These are phyloP conservation scores for Alviniconcha strummeri DNA, from an alignment of 2,888 invertebrate genomes.

Conservation along the genomic window DNA sequence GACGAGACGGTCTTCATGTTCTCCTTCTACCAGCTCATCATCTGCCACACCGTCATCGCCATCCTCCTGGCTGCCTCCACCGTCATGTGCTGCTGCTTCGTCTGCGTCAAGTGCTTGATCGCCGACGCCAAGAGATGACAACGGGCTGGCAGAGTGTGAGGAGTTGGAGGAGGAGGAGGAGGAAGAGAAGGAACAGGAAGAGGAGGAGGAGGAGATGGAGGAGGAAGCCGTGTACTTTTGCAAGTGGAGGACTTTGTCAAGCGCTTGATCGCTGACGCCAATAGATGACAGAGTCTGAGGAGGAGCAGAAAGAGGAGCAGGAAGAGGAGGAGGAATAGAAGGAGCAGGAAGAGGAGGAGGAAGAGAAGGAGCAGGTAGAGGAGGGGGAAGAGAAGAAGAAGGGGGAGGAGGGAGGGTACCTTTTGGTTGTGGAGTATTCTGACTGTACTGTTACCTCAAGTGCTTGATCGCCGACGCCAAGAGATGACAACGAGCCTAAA, in stretches of 20 bases:
- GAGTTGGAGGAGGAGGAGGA: not conserved
- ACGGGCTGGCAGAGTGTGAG: slow-evolving; percentile 12
- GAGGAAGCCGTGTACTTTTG: not conserved
- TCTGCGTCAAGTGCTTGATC: slow-evolving; percentile 46
- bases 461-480: not conserved
- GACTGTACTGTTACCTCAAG: not conserved
- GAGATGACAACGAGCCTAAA: not conserved
- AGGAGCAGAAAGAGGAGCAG: not conserved
- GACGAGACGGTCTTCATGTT: slow-evolving; percentile 85
- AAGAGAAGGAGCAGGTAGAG: not conserved
- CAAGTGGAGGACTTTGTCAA: not conserved
- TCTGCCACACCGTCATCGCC: slow-evolving; percentile 80
- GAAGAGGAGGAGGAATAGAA: not conserved
- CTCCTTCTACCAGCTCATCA: slow-evolving; percentile 83
- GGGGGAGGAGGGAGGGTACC: not conserved
- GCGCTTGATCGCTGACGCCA: not conserved
- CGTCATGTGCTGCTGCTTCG: slow-evolving; percentile 52
- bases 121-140: slow-evolving; percentile 40
- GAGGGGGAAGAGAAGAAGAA: not conserved
- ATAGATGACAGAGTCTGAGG: not conserved
- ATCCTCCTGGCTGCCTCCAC: slow-evolving; percentile 48
- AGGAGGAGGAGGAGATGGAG: not conserved
- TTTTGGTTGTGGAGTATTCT: too few species aligned
- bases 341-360: not conserved
- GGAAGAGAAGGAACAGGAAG: not conserved